Conservation (phyloP, 1,140 invertebrate genomes). For the Sipha flava region DNA sequence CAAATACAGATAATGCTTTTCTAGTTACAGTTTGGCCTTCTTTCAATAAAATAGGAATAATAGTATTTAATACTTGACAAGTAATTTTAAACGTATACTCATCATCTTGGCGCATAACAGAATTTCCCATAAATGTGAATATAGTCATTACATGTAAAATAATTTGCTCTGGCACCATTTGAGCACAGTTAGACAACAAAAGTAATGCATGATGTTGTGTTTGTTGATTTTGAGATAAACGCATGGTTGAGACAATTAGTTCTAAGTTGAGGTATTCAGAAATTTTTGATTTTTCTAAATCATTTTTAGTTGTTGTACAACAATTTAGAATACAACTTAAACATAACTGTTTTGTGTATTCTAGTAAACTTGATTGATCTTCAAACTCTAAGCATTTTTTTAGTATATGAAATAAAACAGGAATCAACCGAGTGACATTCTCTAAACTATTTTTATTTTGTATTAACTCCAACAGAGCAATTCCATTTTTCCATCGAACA, state of each 20-base stretch:
- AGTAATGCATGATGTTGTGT: constrained; percentile 86
- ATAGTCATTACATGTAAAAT: constrained; percentile 87
- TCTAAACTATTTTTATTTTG: constrained; percentile 72
- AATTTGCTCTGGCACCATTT: constrained; percentile 70
- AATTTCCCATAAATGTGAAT: constrained; percentile 91
- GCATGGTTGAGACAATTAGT: constrained; percentile 75
- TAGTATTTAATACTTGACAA: constrained; percentile 76
- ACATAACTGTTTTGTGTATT: constrained; percentile 82
- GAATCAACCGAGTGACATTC: constrained; percentile 56
- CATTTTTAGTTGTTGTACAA: constrained; percentile 47
- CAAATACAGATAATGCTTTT: constrained; percentile 56
- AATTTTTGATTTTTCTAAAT: constrained; percentile 47
- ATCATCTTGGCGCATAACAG: constrained; percentile 82
- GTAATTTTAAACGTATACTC: constrained; percentile 90
- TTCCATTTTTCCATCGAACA: constrained; percentile 64
- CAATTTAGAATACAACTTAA: constrained; percentile 67
- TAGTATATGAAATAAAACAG: constrained; percentile 70
- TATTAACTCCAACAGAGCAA: constrained; percentile 70
- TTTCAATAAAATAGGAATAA: constrained; percentile 73
- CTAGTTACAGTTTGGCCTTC: constrained; percentile 56
- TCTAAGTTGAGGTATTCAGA: constrained; percentile 63
- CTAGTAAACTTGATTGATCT: constrained; percentile 64
- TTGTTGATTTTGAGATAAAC: constrained; percentile 81
- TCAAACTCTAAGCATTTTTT: constrained; percentile 70
- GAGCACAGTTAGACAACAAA: constrained; percentile 65